These are phyloP conservation scores for Hypena proboscidalis DNA, from an alignment of 2,888 invertebrate species.

Conservation along the genomic window DNA sequence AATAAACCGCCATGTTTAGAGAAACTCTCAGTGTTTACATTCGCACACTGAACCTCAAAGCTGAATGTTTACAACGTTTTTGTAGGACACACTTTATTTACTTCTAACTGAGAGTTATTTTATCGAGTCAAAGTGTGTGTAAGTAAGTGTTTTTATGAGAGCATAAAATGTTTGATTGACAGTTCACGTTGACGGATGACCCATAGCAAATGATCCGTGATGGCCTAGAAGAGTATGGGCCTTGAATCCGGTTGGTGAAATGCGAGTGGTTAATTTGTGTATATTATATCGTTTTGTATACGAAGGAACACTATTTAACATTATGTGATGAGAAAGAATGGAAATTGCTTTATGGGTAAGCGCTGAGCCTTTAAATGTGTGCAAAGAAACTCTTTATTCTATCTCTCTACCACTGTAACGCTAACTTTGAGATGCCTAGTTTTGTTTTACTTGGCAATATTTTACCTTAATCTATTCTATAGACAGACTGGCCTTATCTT, in stretches of 20 bases:
- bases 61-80: constrained; percentile 38
- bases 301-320: too few species aligned
- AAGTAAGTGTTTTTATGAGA: constrained; percentile 37
- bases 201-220: constrained; percentile 31
- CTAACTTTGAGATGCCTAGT: too few species aligned
- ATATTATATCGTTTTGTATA: too few species aligned
- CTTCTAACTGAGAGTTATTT: constrained; percentile 28
- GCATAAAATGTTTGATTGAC: constrained; percentile 24
- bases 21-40: constrained; percentile 69
- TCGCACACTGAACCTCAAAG: constrained; percentile 58
- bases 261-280: not conserved
- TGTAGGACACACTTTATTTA: constrained; percentile 42
- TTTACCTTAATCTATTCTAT: too few species aligned
- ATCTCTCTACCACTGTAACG: too few species aligned
- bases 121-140: constrained; percentile 37
- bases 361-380: too few species aligned
- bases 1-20: constrained; percentile 62
- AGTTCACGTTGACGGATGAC: constrained; percentile 23
- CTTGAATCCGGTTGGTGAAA: constrained; percentile 21
- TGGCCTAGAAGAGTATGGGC: constrained; percentile 20
- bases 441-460: too few species aligned
- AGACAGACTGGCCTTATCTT: too few species aligned
- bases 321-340: too few species aligned
- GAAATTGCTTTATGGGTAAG: too few species aligned
- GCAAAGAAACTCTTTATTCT: too few species aligned